A percentile compares a stretch with the other conserved stretches of the same genome.
Conservation (phyloP, 2,888 invertebrate genomes). For the Cheilosia variabilis region DNA sequence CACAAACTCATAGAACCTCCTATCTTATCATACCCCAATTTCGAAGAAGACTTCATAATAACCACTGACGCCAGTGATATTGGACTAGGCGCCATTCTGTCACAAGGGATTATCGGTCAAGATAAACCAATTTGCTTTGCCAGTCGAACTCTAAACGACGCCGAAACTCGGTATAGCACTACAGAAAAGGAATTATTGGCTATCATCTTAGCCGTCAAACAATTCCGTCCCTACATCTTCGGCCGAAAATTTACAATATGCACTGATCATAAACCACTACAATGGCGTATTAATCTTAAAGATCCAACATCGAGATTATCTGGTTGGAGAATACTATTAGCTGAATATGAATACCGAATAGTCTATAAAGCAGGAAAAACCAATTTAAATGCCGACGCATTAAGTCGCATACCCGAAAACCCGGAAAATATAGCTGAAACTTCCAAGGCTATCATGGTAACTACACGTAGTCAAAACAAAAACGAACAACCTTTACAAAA, state of each 20-base stretch:
- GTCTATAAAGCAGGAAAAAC: conserved; percentile 75
- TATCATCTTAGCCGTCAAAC: conserved; percentile 66
- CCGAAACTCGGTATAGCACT: conserved; percentile 67
- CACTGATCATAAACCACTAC: conserved; percentile 78
- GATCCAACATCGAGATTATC: conserved; percentile 64
- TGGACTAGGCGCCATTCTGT: conserved; percentile 71
- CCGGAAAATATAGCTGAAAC: not conserved
- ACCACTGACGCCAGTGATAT: conserved; percentile 70
- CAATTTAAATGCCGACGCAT: conserved; percentile 78
- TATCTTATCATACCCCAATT: conserved; percentile 53
- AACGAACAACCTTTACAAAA: not conserved
- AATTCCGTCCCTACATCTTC: conserved; percentile 78
- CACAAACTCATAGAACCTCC: conserved; percentile 7
- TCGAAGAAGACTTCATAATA: conserved; percentile 55
- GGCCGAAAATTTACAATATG: conserved; percentile 77
- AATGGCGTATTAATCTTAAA: conserved; percentile 75
- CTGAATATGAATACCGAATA: conserved; percentile 78
- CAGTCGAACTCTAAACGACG: conserved; percentile 66
- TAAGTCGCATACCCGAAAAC: conserved; percentile 19
- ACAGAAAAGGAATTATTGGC: conserved; percentile 76
- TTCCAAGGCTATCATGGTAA: not conserved
- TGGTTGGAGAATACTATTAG: conserved; percentile 76
- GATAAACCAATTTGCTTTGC: conserved; percentile 70
- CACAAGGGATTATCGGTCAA: conserved; percentile 73
- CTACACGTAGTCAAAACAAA: not conserved